Evolutionary conservation across 2,113 vertebrate species (phyloP), one percentile per base, ranked within the genome.

Genomic region (Barnardius zonarius): DNA sequence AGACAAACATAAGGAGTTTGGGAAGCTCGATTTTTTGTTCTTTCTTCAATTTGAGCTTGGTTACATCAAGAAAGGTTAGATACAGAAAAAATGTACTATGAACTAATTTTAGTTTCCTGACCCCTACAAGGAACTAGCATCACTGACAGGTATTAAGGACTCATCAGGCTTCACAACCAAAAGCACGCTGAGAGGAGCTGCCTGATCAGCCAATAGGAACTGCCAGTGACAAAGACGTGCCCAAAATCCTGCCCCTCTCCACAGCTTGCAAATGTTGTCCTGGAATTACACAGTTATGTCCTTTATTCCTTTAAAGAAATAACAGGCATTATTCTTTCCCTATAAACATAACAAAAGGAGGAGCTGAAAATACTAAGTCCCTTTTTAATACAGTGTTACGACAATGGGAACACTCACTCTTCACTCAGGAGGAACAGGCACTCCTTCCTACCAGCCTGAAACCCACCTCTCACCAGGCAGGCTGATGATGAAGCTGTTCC

Each of bases 21-120:
- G n/a, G 57, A 84, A 84, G 49, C 22, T 9, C 14, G 70, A 18
- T 59, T 70, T 82, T 55, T 61, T 52, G 11, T 37, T 90, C 61
- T 70, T 61, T n/a, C 62, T 84, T 54, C 2, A 0, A 1, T 8
- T 8, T 7, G 10, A 92, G 57, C 52, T 84, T 81, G 48, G 16
- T 85, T 74, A 92, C 5, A 17, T 49, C 33, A 64, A 67, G 39
- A 19, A 86, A 35, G 16, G 41, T 54, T 82, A 77, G 31, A 93
- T 25, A 61, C 22, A 44, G 43, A 37, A 73, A n/a, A 67, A 92
- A 83, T 75, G 17, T 19, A 75, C 46, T 66, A 73, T 17, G 61
- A 70, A 82, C 91, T 92, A 90, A 92, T 92, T 96, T 93, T 92
- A 95, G 83, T 87, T 95, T 91, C 77, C 74, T 93, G 94, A 91